Conservation (phyloP, 2,113 vertebrate species). For the Oreocharis arfaki region DNA sequence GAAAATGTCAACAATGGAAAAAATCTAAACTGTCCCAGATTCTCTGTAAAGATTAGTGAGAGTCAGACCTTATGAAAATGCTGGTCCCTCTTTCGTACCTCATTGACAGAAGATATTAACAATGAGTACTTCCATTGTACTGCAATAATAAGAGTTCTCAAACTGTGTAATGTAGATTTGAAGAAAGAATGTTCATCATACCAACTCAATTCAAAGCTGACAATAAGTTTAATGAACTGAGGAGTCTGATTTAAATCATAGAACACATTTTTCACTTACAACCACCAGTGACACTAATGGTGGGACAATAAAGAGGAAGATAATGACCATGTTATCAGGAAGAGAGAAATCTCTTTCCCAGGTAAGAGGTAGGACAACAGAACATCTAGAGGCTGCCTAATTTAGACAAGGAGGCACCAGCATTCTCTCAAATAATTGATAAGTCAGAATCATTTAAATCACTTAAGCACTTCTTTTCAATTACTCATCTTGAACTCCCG, state of each 20-base stretch:
- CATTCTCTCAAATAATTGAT: background rate
- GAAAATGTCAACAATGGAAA: background rate
- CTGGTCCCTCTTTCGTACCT: background rate
- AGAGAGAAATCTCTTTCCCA: background rate
- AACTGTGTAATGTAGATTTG: background rate
- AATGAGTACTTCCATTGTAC: background rate
- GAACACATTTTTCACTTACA: background rate
- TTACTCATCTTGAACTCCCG: background rate
- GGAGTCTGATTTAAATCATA: background rate
- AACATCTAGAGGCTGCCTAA: background rate
- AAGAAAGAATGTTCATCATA: background rate
- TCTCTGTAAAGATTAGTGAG: background rate
- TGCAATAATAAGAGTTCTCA: background rate
- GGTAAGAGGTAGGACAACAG: background rate
- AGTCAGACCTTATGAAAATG: background rate
- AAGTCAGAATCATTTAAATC: background rate
- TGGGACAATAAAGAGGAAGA: background rate
- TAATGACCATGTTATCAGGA: background rate
- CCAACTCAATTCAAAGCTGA: background rate
- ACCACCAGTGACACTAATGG: background rate
- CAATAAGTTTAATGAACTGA: background rate
- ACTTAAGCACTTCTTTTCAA: background rate
- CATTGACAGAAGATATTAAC: background rate
- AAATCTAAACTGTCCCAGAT: background rate
- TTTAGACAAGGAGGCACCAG: background rate